phyloP scores from a whole-genome alignment of 53 echinoderm and acorn worm species.

The Crossaster papposus region DNA sequence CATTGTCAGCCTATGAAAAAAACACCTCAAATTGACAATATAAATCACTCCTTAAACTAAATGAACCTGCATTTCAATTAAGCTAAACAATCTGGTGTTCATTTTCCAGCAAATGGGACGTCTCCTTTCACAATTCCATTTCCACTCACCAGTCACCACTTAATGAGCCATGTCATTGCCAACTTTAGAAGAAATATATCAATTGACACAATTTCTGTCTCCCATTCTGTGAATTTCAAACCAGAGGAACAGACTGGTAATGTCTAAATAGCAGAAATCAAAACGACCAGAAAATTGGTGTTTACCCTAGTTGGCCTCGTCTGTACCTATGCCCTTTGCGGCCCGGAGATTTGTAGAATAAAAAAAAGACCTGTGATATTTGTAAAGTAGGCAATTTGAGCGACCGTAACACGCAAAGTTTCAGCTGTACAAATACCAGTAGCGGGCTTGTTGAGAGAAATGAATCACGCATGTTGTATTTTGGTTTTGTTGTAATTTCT shows the following conservation, averaged over 20 bases:
- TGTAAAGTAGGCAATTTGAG: slow-evolving; percentile 8
- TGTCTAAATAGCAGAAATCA: not conserved
- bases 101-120: not conserved
- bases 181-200: not conserved
- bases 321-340: slow-evolving; percentile 18
- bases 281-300: slow-evolving; percentile 8
- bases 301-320: not conserved
- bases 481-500: not conserved
- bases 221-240: not conserved
- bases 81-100: not conserved
- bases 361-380: slow-evolving; percentile 1
- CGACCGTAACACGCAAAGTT: slow-evolving; percentile 23
- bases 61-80: too few species aligned
- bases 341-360: not conserved
- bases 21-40: too few species aligned
- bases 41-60: too few species aligned
- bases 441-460: not conserved
- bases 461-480: not conserved
- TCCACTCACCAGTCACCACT: not conserved
- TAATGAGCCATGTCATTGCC: slow-evolving; percentile 28
- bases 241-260: not conserved
- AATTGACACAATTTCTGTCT: not conserved
- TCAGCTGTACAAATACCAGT: slow-evolving; percentile 26
- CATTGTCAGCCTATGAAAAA: too few species aligned
- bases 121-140: not conserved